Percentiles rank a stretch among this genome's conserved stretches.
Conservation (phyloP, 2,113 vertebrate genomes). For the Scophthalmus maximus region DNA sequence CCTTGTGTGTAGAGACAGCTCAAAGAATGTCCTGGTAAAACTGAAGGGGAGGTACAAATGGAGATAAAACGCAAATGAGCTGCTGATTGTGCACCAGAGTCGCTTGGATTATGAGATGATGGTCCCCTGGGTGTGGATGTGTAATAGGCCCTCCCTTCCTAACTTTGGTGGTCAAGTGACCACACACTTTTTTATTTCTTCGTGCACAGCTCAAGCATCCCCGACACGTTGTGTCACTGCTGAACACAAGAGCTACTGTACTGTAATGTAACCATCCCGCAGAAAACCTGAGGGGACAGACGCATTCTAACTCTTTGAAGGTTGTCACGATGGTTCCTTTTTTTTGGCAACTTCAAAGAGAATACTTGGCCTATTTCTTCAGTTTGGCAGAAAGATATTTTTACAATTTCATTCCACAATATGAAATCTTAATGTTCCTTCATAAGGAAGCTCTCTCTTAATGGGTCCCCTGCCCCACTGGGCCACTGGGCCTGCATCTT, state of each 20-base stretch:
- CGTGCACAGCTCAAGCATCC: background rate
- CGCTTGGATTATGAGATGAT: conserved; percentile 41
- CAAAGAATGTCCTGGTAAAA: no score
- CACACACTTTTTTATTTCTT: conserved; percentile 1
- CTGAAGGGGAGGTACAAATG: no score
- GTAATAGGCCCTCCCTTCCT: background rate
- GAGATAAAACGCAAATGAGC: conserved; percentile 55
- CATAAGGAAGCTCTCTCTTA: conserved; percentile 17
- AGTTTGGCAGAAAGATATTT: conserved; percentile 38
- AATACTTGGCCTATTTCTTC: conserved; percentile 36
- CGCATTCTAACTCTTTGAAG: conserved; percentile 49
- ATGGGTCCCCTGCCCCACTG: background rate
- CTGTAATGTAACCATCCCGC: conserved; percentile 14
- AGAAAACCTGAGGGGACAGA: conserved; percentile 40
- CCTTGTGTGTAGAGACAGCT: no score
- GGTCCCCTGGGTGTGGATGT: background rate
- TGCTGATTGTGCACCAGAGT: conserved; percentile 50
- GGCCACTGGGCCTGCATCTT: background rate
- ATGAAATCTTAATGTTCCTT: conserved; percentile 47
- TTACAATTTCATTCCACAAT: conserved; percentile 37
- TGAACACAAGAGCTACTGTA: conserved; percentile 22
- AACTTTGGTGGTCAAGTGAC: background rate
- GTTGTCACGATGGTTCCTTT: conserved; percentile 40
- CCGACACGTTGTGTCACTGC: background rate
- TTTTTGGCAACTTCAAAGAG: conserved; percentile 59